Evolutionary conservation across 1,140 invertebrate genomes (phyloP), one percentile per base, ranked within the genome.

Genomic region (Philotrypesis tridentata): DNA sequence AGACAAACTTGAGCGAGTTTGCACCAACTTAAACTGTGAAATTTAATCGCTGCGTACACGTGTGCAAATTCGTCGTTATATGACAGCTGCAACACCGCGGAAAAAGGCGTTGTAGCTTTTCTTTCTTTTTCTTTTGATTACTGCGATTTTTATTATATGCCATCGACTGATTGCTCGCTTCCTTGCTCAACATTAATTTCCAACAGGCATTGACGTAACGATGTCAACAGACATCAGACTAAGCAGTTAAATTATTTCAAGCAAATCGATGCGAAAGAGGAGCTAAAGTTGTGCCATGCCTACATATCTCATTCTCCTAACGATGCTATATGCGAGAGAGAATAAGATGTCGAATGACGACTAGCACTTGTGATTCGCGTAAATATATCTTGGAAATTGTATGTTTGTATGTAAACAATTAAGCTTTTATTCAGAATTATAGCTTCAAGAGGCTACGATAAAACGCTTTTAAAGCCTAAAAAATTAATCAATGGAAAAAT

Each of bases 91-190:
- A 33, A 17, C 33, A 68, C 4, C 27, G 12, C 43, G 70, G 70
- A 71, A 65, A 14, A 12, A 71, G 70, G 6, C 29, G 14, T 40
- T 71, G 27, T 33, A 6, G 1, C 2, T 70, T 27, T 5, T 67
- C 29, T 70, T 25, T 40, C 29, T 23, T 71, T 71, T 71, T 71
- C 8, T 71, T 43, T 37, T 43, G 23, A 71, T 71, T 71, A 37
- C 48, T 4, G 21, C 21, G 21, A 17, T n/a, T 68, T 68, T 68
- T 68, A 33, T 31, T 6, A 31, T n/a, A n/a, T n/a, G n/a, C n/a
- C 29, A 21, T 21, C 29, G 31, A 37, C 27, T 68, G 67, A 68
- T 68, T 68, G 29, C 27, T 68, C 31, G 67, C 31, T 29, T 68
- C 67, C 29, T 33, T 68, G 17, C 29, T 27, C 63, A 25, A 65